Conservation (phyloP, 2,113 vertebrate species). For the Sialia sialis region DNA sequence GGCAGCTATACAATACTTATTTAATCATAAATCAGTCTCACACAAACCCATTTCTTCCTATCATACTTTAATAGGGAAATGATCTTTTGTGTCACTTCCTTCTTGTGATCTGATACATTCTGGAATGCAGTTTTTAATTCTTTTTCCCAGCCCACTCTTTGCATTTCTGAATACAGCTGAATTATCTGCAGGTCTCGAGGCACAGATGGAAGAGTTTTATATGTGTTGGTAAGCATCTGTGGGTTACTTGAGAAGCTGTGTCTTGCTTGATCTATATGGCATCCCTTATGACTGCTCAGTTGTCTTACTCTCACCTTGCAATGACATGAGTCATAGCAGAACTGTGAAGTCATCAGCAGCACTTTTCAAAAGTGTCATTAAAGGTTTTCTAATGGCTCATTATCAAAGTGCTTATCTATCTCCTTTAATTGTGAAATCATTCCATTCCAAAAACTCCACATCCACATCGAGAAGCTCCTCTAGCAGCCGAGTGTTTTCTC, state of each 20-base stretch:
- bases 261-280: background rate
- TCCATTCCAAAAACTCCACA: background rate
- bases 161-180: background rate
- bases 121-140: background rate
- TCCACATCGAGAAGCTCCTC: background rate
- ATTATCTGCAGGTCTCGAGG: background rate
- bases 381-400: background rate
- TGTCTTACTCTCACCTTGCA: background rate
- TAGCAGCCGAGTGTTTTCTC: constrained; percentile 7
- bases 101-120: background rate
- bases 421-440: background rate
- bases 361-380: background rate
- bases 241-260: background rate
- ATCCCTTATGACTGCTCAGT: background rate
- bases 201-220: background rate
- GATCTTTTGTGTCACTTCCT: background rate
- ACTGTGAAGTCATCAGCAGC: background rate
- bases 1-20: background rate
- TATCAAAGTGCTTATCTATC: background rate
- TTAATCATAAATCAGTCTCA: background rate
- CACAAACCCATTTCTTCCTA: background rate
- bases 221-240: background rate
- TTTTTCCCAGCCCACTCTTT: background rate
- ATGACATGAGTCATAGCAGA: background rate
- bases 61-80: background rate